Percentiles rank a stretch among this genome's conserved stretches.
phyloP scores from a whole-genome alignment of 2,113 vertebrate genomes.

The Notechis scutatus region DNA sequence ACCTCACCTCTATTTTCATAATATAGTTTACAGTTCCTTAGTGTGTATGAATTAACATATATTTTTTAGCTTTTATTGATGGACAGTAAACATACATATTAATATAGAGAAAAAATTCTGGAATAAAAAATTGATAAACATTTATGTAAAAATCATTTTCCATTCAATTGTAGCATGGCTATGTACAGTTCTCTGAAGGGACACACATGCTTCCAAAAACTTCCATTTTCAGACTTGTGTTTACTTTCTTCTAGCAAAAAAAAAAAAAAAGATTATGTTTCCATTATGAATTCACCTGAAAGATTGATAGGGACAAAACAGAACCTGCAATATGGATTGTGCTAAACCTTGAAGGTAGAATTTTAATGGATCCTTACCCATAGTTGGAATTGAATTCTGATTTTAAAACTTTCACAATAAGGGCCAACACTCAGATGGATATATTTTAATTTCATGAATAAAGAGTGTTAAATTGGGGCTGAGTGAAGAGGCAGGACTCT shows the following conservation, averaged over 20 bases:
- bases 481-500: too few species aligned
- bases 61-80: conserved; percentile 46
- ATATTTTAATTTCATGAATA: neutral
- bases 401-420: conserved; percentile 22
- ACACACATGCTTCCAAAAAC: neutral
- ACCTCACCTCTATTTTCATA: neutral
- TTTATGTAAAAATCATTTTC: conserved; percentile 20
- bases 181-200: conserved; percentile 21
- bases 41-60: conserved; percentile 58
- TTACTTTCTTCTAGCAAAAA: conserved; percentile 14
- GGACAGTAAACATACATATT: conserved; percentile 33
- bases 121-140: conserved; percentile 23
- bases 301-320: neutral
- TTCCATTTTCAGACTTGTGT: conserved; percentile 17
- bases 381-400: conserved; percentile 9
- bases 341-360: neutral
- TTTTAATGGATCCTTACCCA: neutral
- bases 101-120: conserved; percentile 16
- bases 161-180: conserved; percentile 25
- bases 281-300: conserved; percentile 35
- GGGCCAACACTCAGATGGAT: neutral
- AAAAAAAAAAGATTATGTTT: conserved; percentile 15
- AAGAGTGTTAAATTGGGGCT: neutral
- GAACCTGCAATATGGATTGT: conserved; percentile 3
- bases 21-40: conserved; percentile 56